These are phyloP conservation scores for Berghia stephanieae DNA, from an alignment of 1,140 invertebrate genomes.

Conservation along the genomic window DNA sequence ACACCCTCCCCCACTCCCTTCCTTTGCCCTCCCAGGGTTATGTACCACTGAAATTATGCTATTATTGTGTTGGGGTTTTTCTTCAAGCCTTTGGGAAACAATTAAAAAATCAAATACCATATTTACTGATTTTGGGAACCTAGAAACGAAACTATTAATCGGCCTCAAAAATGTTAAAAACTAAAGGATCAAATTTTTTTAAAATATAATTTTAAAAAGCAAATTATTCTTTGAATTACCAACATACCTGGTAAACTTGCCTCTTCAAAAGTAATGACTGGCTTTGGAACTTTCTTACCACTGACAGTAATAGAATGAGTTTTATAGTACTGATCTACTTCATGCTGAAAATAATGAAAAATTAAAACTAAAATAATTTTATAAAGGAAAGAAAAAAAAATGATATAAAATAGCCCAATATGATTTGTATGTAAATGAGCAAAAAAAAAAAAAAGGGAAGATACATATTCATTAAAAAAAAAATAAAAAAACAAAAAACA, in stretches of 20 bases:
- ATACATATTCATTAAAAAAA: not conserved
- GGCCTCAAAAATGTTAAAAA: not conserved
- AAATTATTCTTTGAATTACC: no score
- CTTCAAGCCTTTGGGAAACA: no score
- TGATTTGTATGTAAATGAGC: not conserved
- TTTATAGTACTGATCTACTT: slow-evolving; percentile 78
- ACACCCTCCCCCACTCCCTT: no score
- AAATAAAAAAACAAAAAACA: not conserved
- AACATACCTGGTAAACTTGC: slow-evolving; percentile 80
- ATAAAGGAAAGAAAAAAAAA: not conserved
- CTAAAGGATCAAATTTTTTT: not conserved
- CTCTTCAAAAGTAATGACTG: slow-evolving; percentile 89
- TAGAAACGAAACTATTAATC: not conserved
- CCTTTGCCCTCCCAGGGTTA: no score
- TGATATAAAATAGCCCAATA: not conserved
- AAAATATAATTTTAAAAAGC: not conserved
- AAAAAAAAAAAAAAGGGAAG: not conserved
- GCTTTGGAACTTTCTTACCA: slow-evolving; percentile 83
- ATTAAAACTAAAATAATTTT: not conserved
- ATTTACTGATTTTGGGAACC: not conserved
- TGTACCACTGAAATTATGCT: no score
- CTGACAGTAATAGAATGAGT: slow-evolving; percentile 87
- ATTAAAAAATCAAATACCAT: not conserved
- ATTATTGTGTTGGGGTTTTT: no score
- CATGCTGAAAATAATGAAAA: slow-evolving; percentile 57